phyloP scores from a whole-genome alignment of 2,797 vertebrate species.

The Poecilia velifera region DNA sequence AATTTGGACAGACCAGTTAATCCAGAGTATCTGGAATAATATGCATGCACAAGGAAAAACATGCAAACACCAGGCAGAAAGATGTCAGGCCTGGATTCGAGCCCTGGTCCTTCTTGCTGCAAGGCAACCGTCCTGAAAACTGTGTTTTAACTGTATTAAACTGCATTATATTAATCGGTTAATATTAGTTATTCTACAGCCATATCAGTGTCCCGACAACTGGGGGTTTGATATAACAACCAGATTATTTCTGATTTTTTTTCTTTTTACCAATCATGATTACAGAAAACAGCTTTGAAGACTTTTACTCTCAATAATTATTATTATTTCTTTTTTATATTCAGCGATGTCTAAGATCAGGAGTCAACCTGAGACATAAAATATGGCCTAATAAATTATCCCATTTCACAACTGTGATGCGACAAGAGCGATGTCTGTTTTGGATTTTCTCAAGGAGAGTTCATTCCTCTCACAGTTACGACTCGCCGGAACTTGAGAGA shows the following conservation, averaged over 20 bases:
- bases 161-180: not conserved
- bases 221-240: not conserved
- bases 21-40: not conserved
- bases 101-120: not conserved
- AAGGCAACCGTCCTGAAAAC: not conserved
- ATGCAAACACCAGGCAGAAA: not conserved
- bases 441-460: not conserved
- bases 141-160: not conserved
- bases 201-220: not conserved
- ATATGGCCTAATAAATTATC: not conserved
- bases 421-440: not conserved
- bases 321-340: not conserved
- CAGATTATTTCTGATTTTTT: not conserved
- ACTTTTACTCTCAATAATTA: too few species aligned
- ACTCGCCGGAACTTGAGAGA: not conserved
- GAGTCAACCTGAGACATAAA: not conserved
- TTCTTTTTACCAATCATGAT: not conserved
- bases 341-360: not conserved
- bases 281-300: not conserved
- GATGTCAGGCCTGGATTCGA: not conserved
- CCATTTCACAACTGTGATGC: not conserved
- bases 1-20: not conserved
- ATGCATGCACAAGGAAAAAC: not conserved
- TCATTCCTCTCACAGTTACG: not conserved
- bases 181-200: not conserved